Evolutionary conservation across 2,797 vertebrate species (phyloP).

Genomic region (Tokudaia muenninki): DNA sequence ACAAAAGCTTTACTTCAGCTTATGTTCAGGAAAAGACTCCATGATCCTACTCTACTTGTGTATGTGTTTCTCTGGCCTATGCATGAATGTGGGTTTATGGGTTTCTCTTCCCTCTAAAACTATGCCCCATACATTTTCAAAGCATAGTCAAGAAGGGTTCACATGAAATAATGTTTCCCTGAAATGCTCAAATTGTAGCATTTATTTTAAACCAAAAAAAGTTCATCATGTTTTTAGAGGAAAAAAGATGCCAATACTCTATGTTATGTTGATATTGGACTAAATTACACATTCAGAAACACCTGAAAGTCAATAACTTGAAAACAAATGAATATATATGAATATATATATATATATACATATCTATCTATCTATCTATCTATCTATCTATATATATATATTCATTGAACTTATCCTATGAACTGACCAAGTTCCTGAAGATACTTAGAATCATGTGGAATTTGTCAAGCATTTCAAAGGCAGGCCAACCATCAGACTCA

Average conservation of each 20-base stretch:
- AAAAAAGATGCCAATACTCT: not conserved
- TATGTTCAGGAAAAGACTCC: not conserved
- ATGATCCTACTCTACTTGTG: not conserved
- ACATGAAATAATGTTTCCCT: not conserved
- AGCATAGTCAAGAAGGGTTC: not conserved
- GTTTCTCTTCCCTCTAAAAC: not conserved
- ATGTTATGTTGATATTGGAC: not conserved
- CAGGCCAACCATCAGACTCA: constrained; percentile 17
- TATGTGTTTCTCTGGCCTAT: not conserved
- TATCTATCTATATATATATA: no score
- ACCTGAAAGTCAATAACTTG: not conserved
- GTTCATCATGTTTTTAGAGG: not conserved
- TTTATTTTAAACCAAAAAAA: not conserved
- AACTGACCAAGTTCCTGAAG: constrained; percentile 12
- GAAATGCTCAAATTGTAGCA: not conserved
- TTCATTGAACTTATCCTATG: not conserved
- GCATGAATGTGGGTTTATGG: not conserved
- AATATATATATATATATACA: not conserved
- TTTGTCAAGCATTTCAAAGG: constrained; percentile 30
- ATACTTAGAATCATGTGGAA: not conserved
- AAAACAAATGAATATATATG: not conserved
- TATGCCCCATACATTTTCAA: not conserved
- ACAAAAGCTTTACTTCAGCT: not conserved
- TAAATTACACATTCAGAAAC: constrained; percentile 35
- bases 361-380: no score